Evolutionary conservation across 2,113 vertebrate species (phyloP).

Genomic region (Saccopteryx bilineata): DNA sequence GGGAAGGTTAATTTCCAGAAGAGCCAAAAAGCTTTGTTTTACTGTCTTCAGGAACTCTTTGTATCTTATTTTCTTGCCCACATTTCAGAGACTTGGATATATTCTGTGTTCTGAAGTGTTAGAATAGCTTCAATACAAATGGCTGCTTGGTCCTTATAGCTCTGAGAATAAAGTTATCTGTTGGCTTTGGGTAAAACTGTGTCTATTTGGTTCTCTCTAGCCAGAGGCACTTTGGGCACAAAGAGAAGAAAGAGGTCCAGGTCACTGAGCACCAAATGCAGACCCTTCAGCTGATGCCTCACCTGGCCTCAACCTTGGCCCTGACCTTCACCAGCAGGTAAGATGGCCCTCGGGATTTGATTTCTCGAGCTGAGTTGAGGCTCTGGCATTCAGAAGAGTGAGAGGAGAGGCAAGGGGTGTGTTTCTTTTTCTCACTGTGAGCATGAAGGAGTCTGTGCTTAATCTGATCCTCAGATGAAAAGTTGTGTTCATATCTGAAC

Average conservation of each 20-base stretch:
- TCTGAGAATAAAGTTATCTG: background rate
- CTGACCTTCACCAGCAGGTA: constrained; percentile 86
- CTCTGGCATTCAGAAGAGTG: background rate
- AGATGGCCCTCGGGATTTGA: background rate
- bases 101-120: background rate
- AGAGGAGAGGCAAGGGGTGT: background rate
- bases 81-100: background rate
- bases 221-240: constrained; percentile 85
- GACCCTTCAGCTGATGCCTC: constrained; percentile 83
- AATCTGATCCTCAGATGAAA: background rate
- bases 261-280: constrained; percentile 86
- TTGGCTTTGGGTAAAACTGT: background rate
- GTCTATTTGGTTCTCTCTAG: constrained; percentile 74
- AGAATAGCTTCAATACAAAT: background rate
- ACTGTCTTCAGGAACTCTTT: background rate
- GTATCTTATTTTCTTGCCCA: background rate
- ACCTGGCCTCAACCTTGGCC: constrained; percentile 81
- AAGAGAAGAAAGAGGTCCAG: constrained; percentile 85
- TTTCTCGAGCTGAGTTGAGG: background rate
- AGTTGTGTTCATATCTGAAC: background rate
- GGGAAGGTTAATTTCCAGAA: constrained; percentile 17
- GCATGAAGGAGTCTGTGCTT: background rate
- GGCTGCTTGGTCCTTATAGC: background rate
- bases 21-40: background rate
- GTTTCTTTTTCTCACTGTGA: background rate